These are phyloP conservation scores for Ascidia mentula DNA, from an alignment of 23 tunicate genomes.

Conservation along the genomic window DNA sequence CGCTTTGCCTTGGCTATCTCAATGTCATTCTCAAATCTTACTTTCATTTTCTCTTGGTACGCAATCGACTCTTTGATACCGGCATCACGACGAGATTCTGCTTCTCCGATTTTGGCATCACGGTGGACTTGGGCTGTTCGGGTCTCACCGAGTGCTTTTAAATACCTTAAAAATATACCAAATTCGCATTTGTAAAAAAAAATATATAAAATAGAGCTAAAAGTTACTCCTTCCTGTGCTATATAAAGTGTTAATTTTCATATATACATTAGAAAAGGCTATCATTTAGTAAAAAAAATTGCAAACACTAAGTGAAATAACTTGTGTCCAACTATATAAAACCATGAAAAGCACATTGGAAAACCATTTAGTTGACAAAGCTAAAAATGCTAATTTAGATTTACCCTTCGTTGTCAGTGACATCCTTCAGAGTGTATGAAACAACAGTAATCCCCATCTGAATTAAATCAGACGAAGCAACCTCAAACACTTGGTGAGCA, in stretches of 20 bases:
- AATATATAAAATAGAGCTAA: not conserved
- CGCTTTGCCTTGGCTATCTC: conserved; percentile 89
- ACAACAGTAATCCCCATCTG: conserved; percentile 99
- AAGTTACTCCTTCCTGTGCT: too few relatives aligned
- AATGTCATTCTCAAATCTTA: conserved; percentile 86
- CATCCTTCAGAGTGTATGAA: conserved; percentile 94
- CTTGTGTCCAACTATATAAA: not conserved
- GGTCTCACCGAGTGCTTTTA: conserved; percentile 86
- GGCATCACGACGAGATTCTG: conserved; percentile 90
- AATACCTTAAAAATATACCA: conserved; percentile 32
- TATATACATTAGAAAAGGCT: too few relatives aligned
- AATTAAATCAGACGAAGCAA: conserved; percentile 86
- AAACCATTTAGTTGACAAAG: not conserved
- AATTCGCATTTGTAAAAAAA: too few relatives aligned
- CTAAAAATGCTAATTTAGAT: too few relatives aligned
- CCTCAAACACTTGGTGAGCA: conserved; percentile 96
- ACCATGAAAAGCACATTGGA: not conserved
- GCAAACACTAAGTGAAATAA: not conserved
- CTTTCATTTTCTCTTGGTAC: conserved; percentile 80
- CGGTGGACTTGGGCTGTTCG: conserved; percentile 88
- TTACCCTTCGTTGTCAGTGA: conserved; percentile 83
- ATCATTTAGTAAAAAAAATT: too few relatives aligned
- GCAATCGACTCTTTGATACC: conserved; percentile 96
- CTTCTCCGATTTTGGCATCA: conserved; percentile 97
- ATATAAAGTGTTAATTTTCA: too few relatives aligned